These are phyloP conservation scores for Lithophane semibrunnea DNA, from an alignment of 2,888 invertebrate genomes.

Conservation along the genomic window DNA sequence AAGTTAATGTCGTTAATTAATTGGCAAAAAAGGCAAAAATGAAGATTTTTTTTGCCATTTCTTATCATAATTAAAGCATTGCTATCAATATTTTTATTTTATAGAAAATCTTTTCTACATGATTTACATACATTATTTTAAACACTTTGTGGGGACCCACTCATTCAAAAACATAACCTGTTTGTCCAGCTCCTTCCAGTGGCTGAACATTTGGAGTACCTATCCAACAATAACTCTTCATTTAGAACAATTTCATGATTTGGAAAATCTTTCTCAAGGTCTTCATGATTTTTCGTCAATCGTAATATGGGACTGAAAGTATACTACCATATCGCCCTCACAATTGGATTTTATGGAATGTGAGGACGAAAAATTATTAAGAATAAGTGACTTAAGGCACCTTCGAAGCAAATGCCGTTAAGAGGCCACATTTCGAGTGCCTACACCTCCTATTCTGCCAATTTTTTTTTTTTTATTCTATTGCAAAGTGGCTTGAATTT, in stretches of 20 bases:
- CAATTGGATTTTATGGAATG: slow-evolving; percentile 5
- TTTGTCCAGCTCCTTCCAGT: background rate
- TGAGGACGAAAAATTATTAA: slow-evolving; percentile 5
- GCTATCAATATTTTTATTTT: background rate
- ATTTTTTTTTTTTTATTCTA: background rate
- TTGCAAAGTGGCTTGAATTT: background rate
- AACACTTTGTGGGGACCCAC: background rate
- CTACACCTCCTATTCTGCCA: background rate
- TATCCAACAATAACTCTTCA: background rate
- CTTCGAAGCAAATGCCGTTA: background rate
- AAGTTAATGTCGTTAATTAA: too few relatives aligned
- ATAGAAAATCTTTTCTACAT: background rate
- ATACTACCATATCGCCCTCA: background rate
- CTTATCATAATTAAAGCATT: background rate
- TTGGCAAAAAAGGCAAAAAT: too few relatives aligned
- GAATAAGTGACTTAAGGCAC: background rate
- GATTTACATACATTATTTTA: background rate
- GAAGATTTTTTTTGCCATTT: background rate
- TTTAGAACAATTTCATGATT: background rate
- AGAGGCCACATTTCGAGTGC: background rate
- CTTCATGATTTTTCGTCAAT: too few relatives aligned
- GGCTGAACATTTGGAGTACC: background rate
- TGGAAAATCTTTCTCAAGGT: too few relatives aligned
- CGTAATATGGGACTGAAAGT: too few relatives aligned
- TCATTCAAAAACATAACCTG: background rate